Evolutionary conservation across 37 sponge, comb jelly and placozoan genomes (phyloP).

Genomic region (Beroe ovata): DNA sequence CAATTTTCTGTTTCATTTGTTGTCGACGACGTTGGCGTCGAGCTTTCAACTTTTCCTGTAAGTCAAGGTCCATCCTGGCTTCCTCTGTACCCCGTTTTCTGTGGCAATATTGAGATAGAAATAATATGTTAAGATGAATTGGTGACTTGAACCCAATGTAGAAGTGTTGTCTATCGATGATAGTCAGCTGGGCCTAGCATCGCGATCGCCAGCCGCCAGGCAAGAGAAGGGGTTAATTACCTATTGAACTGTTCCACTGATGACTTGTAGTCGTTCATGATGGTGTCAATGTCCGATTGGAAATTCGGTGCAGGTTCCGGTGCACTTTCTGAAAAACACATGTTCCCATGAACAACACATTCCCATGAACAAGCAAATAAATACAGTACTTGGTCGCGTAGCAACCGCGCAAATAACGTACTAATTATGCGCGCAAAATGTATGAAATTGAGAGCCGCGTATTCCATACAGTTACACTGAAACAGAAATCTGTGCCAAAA

Average conservation of each 20-base stretch:
- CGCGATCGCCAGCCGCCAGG: too few relatives aligned
- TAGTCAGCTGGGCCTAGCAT: too few relatives aligned
- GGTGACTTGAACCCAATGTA: too few relatives aligned
- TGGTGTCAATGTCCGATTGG: slow-evolving; percentile 12
- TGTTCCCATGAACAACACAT: too few relatives aligned
- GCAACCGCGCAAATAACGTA: not conserved
- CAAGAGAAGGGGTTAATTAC: too few relatives aligned
- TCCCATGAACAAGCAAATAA: too few relatives aligned
- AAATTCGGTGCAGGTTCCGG: slow-evolving; percentile 12
- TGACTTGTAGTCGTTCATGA: slow-evolving; percentile 32
- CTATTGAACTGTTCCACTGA: slow-evolving; percentile 46
- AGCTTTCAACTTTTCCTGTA: slow-evolving; percentile 46
- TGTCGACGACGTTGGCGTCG: slow-evolving; percentile 2
- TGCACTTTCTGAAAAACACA: not conserved
- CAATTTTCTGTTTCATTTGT: slow-evolving; percentile 58
- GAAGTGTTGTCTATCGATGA: too few relatives aligned
- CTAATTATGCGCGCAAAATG: not conserved
- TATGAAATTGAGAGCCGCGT: not conserved
- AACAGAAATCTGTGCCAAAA: too few relatives aligned
- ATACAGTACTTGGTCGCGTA: too few relatives aligned
- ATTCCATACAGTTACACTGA: not conserved
- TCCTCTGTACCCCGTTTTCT: slow-evolving; percentile 42
- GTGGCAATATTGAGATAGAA: too few relatives aligned
- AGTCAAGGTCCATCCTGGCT: slow-evolving; percentile 20
- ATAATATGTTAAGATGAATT: too few relatives aligned